Conservation (phyloP, 2,113 vertebrate genomes). For the Ranitomeya imitator region DNA sequence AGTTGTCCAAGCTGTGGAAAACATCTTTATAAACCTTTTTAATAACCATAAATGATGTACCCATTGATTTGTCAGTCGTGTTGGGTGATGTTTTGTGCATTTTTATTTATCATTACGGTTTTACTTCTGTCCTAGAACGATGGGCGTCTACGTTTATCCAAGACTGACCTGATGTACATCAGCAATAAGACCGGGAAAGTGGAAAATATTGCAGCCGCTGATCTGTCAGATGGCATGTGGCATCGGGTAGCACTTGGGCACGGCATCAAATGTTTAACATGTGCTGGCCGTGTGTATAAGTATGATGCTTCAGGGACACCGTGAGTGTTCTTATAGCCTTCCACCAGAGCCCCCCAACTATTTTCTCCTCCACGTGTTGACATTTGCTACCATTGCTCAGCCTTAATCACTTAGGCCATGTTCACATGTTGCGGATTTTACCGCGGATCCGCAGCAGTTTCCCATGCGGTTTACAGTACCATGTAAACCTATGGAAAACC, state of each 20-base stretch:
- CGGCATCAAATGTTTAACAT: slow-evolving; percentile 90
- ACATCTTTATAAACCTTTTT: no score
- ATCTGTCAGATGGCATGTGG: slow-evolving; percentile 87
- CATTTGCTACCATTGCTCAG: no score
- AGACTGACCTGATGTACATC: slow-evolving; percentile 93
- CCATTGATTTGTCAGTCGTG: no score
- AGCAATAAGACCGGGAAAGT: slow-evolving; percentile 96
- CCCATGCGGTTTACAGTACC: no score
- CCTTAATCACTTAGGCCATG: no score
- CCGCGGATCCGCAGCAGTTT: no score
- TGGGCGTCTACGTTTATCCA: slow-evolving; percentile 88
- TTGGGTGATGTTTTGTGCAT: no score
- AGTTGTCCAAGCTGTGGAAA: no score
- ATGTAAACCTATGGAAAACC: no score
- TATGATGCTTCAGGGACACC: slow-evolving; percentile 92
- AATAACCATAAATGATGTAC: no score
- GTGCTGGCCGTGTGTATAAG: slow-evolving; percentile 86
- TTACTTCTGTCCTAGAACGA: slow-evolving; percentile 78
- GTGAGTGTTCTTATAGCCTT: slow-evolving; percentile 68
- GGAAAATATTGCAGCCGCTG: slow-evolving; percentile 86
- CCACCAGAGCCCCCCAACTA: not conserved
- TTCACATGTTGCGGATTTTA: no score
- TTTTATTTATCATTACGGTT: not conserved
- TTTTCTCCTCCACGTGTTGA: not conserved
- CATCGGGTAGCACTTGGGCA: slow-evolving; percentile 91